Conservation (phyloP, 2,888 invertebrate species). For the Epirrita christyi region DNA sequence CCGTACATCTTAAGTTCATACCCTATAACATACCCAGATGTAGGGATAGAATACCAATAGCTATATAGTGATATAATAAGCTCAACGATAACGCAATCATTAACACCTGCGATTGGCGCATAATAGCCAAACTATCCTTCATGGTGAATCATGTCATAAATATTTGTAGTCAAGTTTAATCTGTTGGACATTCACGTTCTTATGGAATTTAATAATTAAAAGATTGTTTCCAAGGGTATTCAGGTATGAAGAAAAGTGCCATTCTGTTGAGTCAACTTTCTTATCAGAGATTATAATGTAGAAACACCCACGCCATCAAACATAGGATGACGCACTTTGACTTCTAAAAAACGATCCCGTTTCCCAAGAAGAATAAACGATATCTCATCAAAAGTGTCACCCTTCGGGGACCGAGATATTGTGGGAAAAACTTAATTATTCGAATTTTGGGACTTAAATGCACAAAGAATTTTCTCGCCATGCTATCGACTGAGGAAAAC, state of each 20-base stretch:
- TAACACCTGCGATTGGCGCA: constrained; percentile 7
- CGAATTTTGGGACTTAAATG: constrained; percentile 5
- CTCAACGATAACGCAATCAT: constrained; percentile 4
- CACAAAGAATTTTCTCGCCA: constrained; percentile 9
- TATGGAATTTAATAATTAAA: no score
- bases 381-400: neutral
- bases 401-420: constrained; percentile 9
- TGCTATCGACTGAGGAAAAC: constrained; percentile 19
- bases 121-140: no score
- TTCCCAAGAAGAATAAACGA: neutral
- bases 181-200: no score
- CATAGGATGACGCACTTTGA: neutral
- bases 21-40: neutral
- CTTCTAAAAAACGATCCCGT: neutral
- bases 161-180: neutral
- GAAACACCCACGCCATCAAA: neutral
- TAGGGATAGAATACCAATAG: neutral
- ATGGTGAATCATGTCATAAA: no score
- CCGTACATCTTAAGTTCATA: neutral
- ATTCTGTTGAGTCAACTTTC: neutral
- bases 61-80: constrained; percentile 4
- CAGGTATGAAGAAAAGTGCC: no score
- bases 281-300: neutral
- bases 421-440: constrained; percentile 15
- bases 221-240: no score